Conservation (phyloP, 2,113 vertebrate genomes). For the Brachionichthys hirsutus region DNA sequence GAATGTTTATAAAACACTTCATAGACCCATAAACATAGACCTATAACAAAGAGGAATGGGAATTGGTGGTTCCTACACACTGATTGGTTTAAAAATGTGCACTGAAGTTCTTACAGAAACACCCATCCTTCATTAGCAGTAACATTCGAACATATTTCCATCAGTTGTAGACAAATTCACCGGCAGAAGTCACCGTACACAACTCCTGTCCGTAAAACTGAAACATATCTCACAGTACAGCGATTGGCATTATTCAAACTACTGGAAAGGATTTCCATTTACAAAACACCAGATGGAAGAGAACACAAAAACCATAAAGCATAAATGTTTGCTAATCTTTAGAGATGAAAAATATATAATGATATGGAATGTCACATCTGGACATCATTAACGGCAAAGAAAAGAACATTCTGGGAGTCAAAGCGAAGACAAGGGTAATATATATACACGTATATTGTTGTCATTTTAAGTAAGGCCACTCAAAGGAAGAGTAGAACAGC, state of each 20-base stretch:
- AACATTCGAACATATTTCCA: conserved; percentile 17
- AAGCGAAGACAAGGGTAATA: conserved; percentile 24
- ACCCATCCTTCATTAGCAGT: conserved; percentile 14
- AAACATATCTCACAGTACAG: conserved; percentile 4
- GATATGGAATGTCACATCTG: conserved; percentile 17
- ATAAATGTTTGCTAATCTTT: conserved; percentile 5
- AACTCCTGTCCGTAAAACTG: not conserved
- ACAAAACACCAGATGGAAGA: not conserved
- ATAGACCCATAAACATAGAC: not conserved
- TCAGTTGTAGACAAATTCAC: conserved; percentile 17
- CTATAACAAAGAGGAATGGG: conserved; percentile 35
- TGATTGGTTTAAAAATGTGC: conserved; percentile 31
- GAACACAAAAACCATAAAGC: not conserved
- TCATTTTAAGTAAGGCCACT: conserved; percentile 69
- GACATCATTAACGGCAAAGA: conserved; percentile 22
- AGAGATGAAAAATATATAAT: conserved; percentile 27
- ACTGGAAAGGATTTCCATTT: conserved; percentile 2
- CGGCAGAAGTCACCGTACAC: conserved; percentile 19
- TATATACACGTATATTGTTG: not conserved
- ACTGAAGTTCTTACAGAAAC: conserved; percentile 8
- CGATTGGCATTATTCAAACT: not conserved
- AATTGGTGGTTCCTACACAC: conserved; percentile 2
- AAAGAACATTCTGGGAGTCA: conserved; percentile 9
- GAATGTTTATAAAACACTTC: conserved; percentile 33
- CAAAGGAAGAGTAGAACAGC: conserved; percentile 26